These are phyloP conservation scores for Nanorana parkeri DNA, from an alignment of 2,113 vertebrate genomes.

Conservation along the genomic window DNA sequence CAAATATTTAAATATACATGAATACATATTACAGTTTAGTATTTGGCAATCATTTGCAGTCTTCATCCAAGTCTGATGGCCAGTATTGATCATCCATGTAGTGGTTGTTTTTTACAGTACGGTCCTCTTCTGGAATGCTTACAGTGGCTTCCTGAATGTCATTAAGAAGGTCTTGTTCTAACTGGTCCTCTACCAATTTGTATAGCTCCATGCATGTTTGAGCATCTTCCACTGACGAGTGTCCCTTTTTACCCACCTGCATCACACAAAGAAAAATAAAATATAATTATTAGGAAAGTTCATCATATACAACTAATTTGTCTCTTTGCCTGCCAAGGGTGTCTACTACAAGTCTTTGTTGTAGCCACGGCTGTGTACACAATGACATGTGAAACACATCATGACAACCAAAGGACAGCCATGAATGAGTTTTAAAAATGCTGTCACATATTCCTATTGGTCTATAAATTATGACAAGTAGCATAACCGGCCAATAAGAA, in stretches of 20 bases:
- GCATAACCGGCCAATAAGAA: too few relatives aligned
- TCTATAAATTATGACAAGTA: too few relatives aligned
- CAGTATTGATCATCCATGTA: conserved; percentile 94
- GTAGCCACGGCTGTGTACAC: too few relatives aligned
- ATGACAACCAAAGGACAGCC: too few relatives aligned
- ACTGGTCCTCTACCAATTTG: conserved; percentile 86
- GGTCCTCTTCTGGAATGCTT: conserved; percentile 53
- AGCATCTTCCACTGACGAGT: conserved; percentile 92
- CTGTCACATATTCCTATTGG: too few relatives aligned
- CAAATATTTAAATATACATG: too few relatives aligned
- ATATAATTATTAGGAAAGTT: neutral
- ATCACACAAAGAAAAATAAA: neutral
- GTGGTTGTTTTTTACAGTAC: conserved; percentile 67
- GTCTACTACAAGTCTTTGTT: too few relatives aligned
- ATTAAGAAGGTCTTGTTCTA: conserved; percentile 77
- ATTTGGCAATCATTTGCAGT: conserved; percentile 61
- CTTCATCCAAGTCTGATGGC: conserved; percentile 75
- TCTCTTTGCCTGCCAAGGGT: too few relatives aligned
- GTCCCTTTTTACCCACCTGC: conserved; percentile 81
- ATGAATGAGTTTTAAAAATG: too few relatives aligned
- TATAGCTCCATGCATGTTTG: conserved; percentile 89
- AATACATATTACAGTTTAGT: neutral
- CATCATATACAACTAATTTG: neutral
- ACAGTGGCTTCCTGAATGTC: conserved; percentile 13
- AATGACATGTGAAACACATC: too few relatives aligned